Evolutionary conservation across 2,797 vertebrate species (phyloP).

Genomic region (Anas georgica): DNA sequence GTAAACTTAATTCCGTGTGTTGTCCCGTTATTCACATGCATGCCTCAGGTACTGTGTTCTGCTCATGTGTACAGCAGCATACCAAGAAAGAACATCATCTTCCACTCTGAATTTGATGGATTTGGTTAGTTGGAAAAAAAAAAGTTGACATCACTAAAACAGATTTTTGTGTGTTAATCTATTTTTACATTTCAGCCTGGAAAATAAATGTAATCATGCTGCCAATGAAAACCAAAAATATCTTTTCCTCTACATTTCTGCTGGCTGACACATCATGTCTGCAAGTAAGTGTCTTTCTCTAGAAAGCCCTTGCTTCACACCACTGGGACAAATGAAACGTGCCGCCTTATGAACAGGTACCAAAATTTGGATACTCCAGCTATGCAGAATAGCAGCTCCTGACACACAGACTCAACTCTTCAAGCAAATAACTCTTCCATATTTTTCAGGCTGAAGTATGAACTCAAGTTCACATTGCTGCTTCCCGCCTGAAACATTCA

Average conservation of each 20-base stretch:
- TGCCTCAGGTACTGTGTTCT: neutral
- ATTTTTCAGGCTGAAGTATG: neutral
- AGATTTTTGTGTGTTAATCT: slow-evolving; percentile 15
- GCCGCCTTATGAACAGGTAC: neutral
- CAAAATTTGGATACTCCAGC: neutral
- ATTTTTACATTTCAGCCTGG: slow-evolving; percentile 57
- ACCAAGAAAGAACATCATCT: neutral
- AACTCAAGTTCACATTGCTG: neutral
- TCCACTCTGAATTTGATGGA: neutral
- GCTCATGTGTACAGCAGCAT: neutral
- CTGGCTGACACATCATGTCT: slow-evolving; percentile 57
- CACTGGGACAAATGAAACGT: neutral
- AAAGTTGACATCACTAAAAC: neutral
- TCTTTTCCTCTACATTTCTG: slow-evolving; percentile 60
- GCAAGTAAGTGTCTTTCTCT: slow-evolving; percentile 39
- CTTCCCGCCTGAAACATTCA: neutral
- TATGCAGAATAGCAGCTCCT: neutral
- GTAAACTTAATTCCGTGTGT: neutral
- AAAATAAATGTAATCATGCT: slow-evolving; percentile 35
- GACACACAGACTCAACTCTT: neutral
- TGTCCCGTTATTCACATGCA: neutral
- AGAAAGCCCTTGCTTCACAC: slow-evolving; percentile 27
- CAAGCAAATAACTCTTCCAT: neutral
- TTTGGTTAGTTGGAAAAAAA: neutral
- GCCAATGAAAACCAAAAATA: slow-evolving; percentile 62